phyloP scores from a whole-genome alignment of 1,140 invertebrate species.

The Microvelia longipes region DNA sequence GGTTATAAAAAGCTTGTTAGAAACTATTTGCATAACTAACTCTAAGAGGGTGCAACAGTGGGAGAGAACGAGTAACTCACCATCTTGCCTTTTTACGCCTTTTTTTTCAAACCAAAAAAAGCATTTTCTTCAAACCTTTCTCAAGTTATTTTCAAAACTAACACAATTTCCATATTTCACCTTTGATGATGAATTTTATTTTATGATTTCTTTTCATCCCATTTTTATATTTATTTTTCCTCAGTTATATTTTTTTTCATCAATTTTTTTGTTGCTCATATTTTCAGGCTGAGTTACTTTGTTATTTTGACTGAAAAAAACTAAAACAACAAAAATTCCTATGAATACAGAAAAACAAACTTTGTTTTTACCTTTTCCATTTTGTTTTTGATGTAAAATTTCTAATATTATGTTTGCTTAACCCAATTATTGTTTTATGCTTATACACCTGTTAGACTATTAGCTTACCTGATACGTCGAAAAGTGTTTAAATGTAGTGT shows the following conservation, averaged over 20 bases:
- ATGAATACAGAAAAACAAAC: too few relatives aligned
- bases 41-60: background rate
- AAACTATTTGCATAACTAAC: background rate
- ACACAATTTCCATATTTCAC: background rate
- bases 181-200: background rate
- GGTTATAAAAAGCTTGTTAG: background rate
- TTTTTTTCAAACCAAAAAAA: background rate
- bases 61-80: background rate
- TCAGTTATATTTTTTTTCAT: background rate
- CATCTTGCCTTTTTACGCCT: background rate
- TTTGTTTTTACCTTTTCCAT: too few relatives aligned
- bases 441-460: too few relatives aligned
- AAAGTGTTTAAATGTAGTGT: too few relatives aligned
- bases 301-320: too few relatives aligned
- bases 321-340: too few relatives aligned
- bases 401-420: too few relatives aligned
- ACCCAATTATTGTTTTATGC: too few relatives aligned
- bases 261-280: background rate
- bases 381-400: too few relatives aligned
- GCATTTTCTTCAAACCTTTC: background rate
- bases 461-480: too few relatives aligned
- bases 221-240: background rate
- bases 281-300: too few relatives aligned
- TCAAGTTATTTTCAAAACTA: background rate
- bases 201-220: background rate